phyloP scores from a whole-genome alignment of 1,140 invertebrate species.

The Calliphora vicina region DNA sequence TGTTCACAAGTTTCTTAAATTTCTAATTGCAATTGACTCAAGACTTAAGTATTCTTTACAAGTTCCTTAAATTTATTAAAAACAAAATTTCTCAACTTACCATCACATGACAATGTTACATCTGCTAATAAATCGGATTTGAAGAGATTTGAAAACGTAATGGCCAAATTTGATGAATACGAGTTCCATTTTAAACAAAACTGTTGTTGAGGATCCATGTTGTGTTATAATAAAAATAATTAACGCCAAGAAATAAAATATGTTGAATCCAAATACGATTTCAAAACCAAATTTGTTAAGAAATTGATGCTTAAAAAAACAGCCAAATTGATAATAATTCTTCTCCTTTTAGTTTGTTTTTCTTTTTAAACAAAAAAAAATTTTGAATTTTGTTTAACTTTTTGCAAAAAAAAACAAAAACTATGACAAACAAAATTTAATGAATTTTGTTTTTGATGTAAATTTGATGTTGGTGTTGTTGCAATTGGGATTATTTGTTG shows the following conservation, averaged over 20 bases:
- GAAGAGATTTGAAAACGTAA: slow-evolving; percentile 86
- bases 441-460: slow-evolving; percentile 22
- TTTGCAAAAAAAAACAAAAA: slow-evolving; percentile 30
- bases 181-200: slow-evolving; percentile 93
- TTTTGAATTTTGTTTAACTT: slow-evolving; percentile 2
- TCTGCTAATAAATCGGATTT: slow-evolving; percentile 89
- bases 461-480: not conserved
- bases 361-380: slow-evolving; percentile 5
- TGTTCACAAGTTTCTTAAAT: no score
- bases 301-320: not conserved
- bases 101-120: slow-evolving; percentile 89
- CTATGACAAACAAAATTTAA: not conserved
- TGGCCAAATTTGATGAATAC: slow-evolving; percentile 87
- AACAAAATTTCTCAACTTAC: slow-evolving; percentile 66
- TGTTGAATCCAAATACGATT: not conserved
- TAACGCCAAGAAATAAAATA: no score
- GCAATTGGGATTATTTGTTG: slow-evolving; percentile 23
- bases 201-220: slow-evolving; percentile 83
- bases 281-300: not conserved
- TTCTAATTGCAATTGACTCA: no score
- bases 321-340: not conserved
- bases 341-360: not conserved
- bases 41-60: no score
- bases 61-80: no score
- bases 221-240: slow-evolving; percentile 31